Evolutionary conservation across 2,888 invertebrate genomes (phyloP).

Genomic region (Megastigmus dorsalis): DNA sequence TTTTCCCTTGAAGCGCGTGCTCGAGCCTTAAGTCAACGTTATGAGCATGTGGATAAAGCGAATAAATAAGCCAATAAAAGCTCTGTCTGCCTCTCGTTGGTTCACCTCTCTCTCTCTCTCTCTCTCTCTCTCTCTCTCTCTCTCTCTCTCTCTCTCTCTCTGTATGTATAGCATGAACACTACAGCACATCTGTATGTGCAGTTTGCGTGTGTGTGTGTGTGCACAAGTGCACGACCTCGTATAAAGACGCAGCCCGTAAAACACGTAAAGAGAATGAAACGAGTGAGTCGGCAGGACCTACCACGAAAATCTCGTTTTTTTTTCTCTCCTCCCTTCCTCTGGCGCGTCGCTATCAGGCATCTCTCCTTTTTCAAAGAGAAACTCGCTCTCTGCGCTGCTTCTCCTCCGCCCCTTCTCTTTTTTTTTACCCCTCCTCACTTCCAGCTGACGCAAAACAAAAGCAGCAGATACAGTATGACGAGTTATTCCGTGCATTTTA

Average conservation of each 20-base stretch:
- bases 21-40: constrained; percentile 53
- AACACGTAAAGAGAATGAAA: constrained; percentile 24
- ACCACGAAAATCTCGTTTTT: constrained; percentile 15
- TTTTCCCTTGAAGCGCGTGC: too few species aligned
- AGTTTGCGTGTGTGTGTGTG: too few species aligned
- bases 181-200: too few species aligned
- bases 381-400: too few species aligned
- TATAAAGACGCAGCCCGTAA: constrained; percentile 36
- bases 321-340: background rate
- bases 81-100: background rate
- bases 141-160: background rate
- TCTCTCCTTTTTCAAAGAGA: too few species aligned
- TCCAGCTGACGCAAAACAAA: too few species aligned
- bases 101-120: background rate
- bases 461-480: too few species aligned
- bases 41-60: constrained; percentile 51
- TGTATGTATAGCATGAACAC: background rate
- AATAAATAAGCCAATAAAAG: constrained; percentile 57
- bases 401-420: too few species aligned
- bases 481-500: too few species aligned
- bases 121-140: constrained; percentile 3
- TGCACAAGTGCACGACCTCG: background rate
- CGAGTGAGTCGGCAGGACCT: constrained; percentile 21
- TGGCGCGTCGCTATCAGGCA: background rate
- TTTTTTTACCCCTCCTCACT: too few species aligned